Evolutionary conservation across 2,888 invertebrate species (phyloP).

Genomic region (Leptopilina syphax): DNA sequence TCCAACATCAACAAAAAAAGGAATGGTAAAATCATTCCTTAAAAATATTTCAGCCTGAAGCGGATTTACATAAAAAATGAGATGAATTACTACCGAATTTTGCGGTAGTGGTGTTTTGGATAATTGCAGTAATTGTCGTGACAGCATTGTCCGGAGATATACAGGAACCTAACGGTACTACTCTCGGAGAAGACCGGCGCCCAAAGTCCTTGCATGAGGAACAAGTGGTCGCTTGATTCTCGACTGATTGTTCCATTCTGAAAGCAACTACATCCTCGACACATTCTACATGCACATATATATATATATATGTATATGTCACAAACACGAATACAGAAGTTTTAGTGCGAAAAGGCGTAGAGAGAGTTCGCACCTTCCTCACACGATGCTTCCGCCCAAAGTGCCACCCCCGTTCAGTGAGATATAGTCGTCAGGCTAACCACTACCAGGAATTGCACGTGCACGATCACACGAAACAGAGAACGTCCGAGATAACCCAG

Average conservation of each 20-base stretch:
- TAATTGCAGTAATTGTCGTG: constrained; percentile 76
- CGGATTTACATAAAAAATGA: constrained; percentile 69
- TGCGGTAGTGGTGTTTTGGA: constrained; percentile 56
- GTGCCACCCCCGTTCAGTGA: constrained; percentile 43
- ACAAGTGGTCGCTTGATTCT: constrained; percentile 77
- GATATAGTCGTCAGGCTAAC: constrained; percentile 42
- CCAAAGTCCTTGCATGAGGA: constrained; percentile 67
- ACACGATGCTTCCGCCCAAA: constrained; percentile 50
- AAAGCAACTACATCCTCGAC: constrained; percentile 64
- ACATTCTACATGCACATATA: constrained; percentile 42
- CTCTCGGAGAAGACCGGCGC: constrained; percentile 67
- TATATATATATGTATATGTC: constrained; percentile 6
- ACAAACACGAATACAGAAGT: background rate
- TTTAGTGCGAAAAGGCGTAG: constrained; percentile 52
- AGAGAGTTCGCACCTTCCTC: constrained; percentile 51
- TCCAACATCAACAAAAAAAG: too few relatives aligned
- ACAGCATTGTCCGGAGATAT: constrained; percentile 64
- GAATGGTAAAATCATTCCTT: too few relatives aligned
- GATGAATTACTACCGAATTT: too few relatives aligned
- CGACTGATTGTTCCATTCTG: constrained; percentile 76
- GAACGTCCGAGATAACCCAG: constrained; percentile 33
- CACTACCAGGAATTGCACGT: constrained; percentile 49
- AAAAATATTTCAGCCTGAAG: background rate
- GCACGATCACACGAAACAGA: constrained; percentile 44
- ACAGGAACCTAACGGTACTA: constrained; percentile 53